These are phyloP conservation scores for Tolmerus cingulatus DNA, from an alignment of 2,888 invertebrate genomes.

Conservation along the genomic window DNA sequence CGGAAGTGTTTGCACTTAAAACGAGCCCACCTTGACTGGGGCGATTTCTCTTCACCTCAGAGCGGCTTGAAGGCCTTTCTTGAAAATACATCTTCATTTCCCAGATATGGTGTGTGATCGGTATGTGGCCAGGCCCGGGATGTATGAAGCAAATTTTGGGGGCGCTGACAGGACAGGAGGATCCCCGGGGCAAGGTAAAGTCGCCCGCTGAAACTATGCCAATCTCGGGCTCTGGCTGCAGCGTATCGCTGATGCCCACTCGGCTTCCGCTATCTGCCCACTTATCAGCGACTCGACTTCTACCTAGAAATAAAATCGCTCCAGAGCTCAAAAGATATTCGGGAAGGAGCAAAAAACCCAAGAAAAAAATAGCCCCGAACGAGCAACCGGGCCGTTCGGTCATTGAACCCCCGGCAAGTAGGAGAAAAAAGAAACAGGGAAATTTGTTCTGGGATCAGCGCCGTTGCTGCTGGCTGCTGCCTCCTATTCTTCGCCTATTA, in stretches of 20 bases:
- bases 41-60: background rate
- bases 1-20: background rate
- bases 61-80: background rate
- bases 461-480: background rate
- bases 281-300: constrained; percentile 16
- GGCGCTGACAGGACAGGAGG: background rate
- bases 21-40: background rate
- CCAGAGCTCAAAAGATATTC: background rate
- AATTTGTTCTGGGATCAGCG: constrained; percentile 37
- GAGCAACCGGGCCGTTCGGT: background rate
- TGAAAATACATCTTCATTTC: background rate
- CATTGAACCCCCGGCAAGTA: constrained; percentile 16
- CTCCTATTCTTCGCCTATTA: constrained; percentile 33
- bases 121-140: background rate
- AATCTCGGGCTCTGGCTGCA: background rate
- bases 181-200: background rate
- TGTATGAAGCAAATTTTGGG: background rate
- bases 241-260: background rate
- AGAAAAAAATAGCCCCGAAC: constrained; percentile 19
- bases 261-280: constrained; percentile 23
- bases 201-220: background rate
- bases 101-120: background rate
- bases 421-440: constrained; percentile 34
- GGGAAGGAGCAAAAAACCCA: constrained; percentile 19
- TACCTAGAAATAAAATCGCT: constrained; percentile 31